These are phyloP conservation scores for Alentia gelatinosa DNA, from an alignment of 2,888 invertebrate genomes.

Conservation along the genomic window DNA sequence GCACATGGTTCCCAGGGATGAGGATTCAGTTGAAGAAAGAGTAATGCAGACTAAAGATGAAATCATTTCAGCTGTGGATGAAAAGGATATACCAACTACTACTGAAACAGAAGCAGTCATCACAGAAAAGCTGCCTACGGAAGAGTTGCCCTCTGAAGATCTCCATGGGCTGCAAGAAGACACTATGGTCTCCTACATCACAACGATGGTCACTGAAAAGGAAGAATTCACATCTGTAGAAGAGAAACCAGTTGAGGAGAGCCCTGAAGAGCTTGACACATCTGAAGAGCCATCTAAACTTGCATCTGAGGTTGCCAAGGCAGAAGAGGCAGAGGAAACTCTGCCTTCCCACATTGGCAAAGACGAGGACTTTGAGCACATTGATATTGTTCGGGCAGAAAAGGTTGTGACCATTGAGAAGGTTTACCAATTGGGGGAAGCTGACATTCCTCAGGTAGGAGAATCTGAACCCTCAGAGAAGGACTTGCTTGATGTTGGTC, in stretches of 20 bases:
- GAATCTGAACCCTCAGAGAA: too few species aligned
- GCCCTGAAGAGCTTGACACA: not conserved
- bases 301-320: not conserved
- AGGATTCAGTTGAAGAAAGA: not conserved
- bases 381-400: not conserved
- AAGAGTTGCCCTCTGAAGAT: not conserved
- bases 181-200: not conserved
- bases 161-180: not conserved
- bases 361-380: not conserved
- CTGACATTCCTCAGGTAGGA: too few species aligned
- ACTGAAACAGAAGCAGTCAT: not conserved
- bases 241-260: not conserved
- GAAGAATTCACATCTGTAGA: not conserved
- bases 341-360: not conserved
- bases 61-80: not conserved
- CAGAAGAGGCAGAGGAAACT: not conserved
- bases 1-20: not conserved
- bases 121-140: not conserved
- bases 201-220: not conserved
- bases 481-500: too few species aligned
- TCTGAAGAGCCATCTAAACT: too few species aligned
- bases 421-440: too few species aligned
- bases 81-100: not conserved
- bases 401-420: not conserved
- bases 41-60: not conserved